Evolutionary conservation across 2,888 invertebrate genomes (phyloP), one percentile per base, ranked within the genome.

Genomic region (Andricus curvator): DNA sequence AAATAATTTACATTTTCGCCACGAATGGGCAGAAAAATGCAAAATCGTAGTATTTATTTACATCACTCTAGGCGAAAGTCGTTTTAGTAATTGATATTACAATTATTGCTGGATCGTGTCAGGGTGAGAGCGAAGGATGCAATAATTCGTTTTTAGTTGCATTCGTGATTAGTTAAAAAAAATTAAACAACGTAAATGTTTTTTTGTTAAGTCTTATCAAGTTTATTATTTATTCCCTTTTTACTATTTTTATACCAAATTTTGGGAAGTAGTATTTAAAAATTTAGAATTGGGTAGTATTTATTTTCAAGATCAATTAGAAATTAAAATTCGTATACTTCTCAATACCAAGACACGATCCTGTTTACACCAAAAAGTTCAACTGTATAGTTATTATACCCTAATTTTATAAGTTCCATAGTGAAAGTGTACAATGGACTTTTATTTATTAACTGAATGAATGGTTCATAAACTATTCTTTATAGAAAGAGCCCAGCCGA

Each of bases 391-490:
- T 81, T 81, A 81, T 82, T 82, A 80, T 83, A 78, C 82, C 87
- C 81, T 67, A 41, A 67, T 82, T 88, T 85, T 87, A 84, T 88
- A 86, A 85, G 84, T 81, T 82, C 82, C 85, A 79, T 88, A 87
- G 84, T 76, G 79, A 86, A 83, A 86, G 81, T 87, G 86, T 86
- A 86, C 80, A 87, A 83, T 84, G 81, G 84, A 84, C 84, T 88
- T 88, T 86, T 88, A 88, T 88, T 89, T 88, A 89, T 90, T 88
- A 81, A 81, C 81, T 84, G 80, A 85, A 86, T 85, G 84, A 87
- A 85, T 85, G 82, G 85, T 88, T 87, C 85, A 83, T 87, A 85
- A 84, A 85, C 86, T 86, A 88, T 84, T 86, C 86, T 85, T 85
- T 85, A 77, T 82, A 84, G 81, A 84, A 48, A 86, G 88, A 88